Evolutionary conservation across 2,113 vertebrate genomes (phyloP).

Genomic region (Drymodes brunneopygia): DNA sequence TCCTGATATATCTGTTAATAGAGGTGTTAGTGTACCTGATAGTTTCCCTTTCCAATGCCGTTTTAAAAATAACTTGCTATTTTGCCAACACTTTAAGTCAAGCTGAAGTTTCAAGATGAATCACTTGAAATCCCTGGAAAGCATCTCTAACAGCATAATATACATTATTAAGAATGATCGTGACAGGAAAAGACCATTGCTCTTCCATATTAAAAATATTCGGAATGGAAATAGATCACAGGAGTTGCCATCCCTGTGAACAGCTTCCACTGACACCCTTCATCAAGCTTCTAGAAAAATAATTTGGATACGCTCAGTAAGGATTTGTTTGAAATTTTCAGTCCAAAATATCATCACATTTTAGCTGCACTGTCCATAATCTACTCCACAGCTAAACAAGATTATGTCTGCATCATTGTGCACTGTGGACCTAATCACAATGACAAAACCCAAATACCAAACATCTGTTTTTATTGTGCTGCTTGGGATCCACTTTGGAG

Average conservation of each 20-base stretch:
- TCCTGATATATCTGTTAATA: neutral
- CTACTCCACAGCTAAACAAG: neutral
- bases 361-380: neutral
- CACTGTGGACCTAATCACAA: neutral
- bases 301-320: neutral
- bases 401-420: neutral
- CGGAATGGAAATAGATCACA: neutral
- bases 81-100: neutral
- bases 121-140: neutral
- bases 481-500: neutral
- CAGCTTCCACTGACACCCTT: neutral
- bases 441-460: neutral
- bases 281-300: neutral
- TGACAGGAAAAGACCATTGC: neutral
- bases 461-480: neutral
- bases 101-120: neutral
- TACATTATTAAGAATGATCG: neutral
- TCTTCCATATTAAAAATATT: neutral
- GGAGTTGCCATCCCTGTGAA: neutral
- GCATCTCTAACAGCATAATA: neutral
- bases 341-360: neutral
- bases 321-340: neutral
- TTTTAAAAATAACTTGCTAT: neutral
- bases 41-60: neutral
- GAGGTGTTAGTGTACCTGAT: neutral